A percentile compares a stretch with the other conserved stretches of the same genome.
Evolutionary conservation across 2,113 vertebrate species (phyloP).

Genomic region (Perognathus longimembris): DNA sequence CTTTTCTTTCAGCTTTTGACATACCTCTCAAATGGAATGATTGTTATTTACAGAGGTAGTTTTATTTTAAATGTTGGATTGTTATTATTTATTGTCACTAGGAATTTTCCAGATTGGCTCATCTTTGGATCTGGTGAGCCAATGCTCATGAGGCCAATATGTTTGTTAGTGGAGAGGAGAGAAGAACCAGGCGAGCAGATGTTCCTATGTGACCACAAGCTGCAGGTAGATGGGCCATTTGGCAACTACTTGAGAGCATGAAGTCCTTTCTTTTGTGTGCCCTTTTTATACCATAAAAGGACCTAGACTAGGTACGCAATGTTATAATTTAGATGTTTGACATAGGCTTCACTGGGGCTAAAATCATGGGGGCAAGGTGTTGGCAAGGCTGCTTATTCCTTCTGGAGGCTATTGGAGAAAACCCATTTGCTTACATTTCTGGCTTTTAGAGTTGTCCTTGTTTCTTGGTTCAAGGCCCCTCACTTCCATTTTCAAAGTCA

Average conservation of each 20-base stretch:
- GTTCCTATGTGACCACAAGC: not conserved
- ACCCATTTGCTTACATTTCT: not conserved
- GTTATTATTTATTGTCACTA: not conserved
- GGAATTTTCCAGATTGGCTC: conserved; percentile 1
- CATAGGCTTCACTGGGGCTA: not conserved
- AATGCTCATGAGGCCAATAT: not conserved
- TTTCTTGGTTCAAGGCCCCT: not conserved
- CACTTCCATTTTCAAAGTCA: not conserved
- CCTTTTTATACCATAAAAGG: conserved; percentile 10
- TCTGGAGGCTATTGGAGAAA: not conserved
- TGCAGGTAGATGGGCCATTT: not conserved
- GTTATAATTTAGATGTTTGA: not conserved
- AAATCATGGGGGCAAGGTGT: not conserved
- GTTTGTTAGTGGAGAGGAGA: not conserved
- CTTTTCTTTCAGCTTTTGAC: not conserved
- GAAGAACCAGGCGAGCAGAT: not conserved
- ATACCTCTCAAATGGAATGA: not conserved
- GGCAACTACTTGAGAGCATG: not conserved
- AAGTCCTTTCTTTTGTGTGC: not conserved
- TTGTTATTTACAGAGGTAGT: conserved; percentile 44
- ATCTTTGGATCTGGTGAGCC: conserved; percentile 46
- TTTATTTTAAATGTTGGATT: conserved; percentile 16
- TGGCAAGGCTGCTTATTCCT: not conserved
- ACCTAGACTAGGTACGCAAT: not conserved
- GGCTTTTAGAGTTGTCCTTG: not conserved